phyloP scores from a whole-genome alignment of 2,797 vertebrate species.

The Podarcis lilfordi region DNA sequence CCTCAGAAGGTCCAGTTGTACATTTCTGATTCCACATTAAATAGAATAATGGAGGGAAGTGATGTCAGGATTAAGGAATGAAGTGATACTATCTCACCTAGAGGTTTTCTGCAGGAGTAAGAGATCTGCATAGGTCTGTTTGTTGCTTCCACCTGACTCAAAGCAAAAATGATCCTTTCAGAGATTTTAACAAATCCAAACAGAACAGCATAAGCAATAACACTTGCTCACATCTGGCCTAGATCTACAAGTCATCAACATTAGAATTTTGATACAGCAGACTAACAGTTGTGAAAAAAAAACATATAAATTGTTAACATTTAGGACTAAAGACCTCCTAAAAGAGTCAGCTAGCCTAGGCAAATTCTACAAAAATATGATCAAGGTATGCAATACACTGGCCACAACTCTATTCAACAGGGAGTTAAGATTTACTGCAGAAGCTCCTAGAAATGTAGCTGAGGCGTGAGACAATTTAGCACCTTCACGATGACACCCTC shows the following conservation, averaged over 20 bases:
- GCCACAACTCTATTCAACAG: background rate
- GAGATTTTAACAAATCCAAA: background rate
- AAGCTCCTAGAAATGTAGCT: background rate
- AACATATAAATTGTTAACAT: background rate
- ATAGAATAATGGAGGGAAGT: background rate
- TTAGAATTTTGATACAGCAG: background rate
- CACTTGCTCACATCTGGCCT: background rate
- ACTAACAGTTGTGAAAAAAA: background rate
- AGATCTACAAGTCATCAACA: background rate
- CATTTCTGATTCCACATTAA: constrained; percentile 5
- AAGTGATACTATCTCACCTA: background rate
- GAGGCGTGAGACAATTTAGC: background rate
- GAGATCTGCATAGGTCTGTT: background rate
- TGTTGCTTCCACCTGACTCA: background rate
- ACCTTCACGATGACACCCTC: background rate
- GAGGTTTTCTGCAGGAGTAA: background rate
- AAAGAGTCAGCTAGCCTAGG: background rate
- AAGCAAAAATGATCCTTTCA: background rate
- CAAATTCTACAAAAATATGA: background rate
- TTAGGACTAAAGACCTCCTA: background rate
- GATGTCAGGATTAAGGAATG: background rate
- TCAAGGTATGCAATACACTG: background rate
- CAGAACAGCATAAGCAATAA: background rate
- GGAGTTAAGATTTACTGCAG: background rate
- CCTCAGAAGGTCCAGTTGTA: constrained; percentile 31